Conservation (phyloP, 2,888 invertebrate species). For the Allacma fusca region DNA sequence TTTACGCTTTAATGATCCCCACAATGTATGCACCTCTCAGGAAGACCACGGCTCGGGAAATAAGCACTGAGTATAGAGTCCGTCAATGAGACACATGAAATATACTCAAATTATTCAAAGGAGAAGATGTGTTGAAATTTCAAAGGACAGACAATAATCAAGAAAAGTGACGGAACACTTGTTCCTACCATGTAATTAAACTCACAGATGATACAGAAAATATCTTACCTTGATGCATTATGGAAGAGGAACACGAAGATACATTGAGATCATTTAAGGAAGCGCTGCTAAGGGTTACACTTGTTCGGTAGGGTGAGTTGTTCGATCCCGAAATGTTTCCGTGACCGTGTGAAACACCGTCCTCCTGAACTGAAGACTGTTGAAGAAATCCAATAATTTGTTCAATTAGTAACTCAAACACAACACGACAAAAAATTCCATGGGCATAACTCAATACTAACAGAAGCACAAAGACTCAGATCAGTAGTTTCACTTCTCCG, state of each 20-base stretch:
- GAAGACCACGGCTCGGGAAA: no score
- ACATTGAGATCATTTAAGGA: conserved; percentile 49
- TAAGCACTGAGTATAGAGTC: no score
- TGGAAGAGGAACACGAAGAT: conserved; percentile 46
- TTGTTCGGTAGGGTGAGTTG: conserved; percentile 52
- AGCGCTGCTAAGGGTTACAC: conserved; percentile 56
- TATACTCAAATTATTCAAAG: no score
- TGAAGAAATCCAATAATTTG: not conserved
- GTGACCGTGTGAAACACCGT: conserved; percentile 43
- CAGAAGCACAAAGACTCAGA: no score
- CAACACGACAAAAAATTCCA: not conserved
- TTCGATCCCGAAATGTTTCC: conserved; percentile 47
- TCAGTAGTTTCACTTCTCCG: no score
- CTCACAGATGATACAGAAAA: not conserved
- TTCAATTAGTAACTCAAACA: not conserved
- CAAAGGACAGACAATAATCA: no score
- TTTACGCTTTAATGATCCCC: not conserved
- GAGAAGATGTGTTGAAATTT: no score
- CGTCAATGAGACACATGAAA: no score
- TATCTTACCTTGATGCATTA: conserved; percentile 47
- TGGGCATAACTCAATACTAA: not conserved
- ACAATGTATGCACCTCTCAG: not conserved
- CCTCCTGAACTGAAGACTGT: conserved; percentile 48
- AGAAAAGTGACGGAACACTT: not conserved
- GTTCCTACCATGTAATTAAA: not conserved